Base-by-base conservation (phyloP, 1,140 invertebrate genomes). In the Leptinotarsa lineolata region DNA sequence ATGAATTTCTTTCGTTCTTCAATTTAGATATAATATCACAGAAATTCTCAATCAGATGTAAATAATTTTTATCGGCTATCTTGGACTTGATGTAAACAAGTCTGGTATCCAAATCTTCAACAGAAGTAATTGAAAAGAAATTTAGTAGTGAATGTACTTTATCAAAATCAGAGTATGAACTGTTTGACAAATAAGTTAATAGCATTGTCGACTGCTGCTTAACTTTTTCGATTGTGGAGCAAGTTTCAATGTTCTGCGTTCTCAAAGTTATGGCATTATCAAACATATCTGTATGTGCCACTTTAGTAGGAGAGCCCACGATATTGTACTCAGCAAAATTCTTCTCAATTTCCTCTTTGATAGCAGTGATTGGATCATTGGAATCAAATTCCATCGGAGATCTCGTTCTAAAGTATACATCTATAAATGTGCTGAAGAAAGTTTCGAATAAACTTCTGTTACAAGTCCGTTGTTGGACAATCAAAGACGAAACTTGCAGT, bases 331-430 rank as follows among this genome's bases (percentile, higher is more conserved):
- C 30, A 21, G 20, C n/a, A 3, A 74, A 30, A 71, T 65, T 48
- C 70, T 71, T 78, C 45, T 74, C 24, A 45, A 82, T 82, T 65
- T 77, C 67, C 24, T 73, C 73, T 66, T 72, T 72, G 12, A 84
- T 78, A 2, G 77, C 67, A 22, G 65, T 65, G n/a, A 70, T 71
- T 60, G 78, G 76, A 72, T 83, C 83, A 61, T 79, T 83, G 4
- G 82, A 82, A n/a, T 83, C 78, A 75, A 89, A 88, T 74, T 88
- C 88, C 24, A 82, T 80, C 4, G 87, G 83, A 54, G 86, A 86
- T 77, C 88, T 86, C 0, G 88, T 87, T 81, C 83, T 91, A 20
- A 92, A 86, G 79, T 93, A 94, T 24, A 93, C 88, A 79, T 93
- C 92, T 1, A 86, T 82, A 76, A 91, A 91, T 58, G 89, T 86